Evolutionary conservation across 2,888 invertebrate species (phyloP).

Genomic region (Hypsopygia costalis): DNA sequence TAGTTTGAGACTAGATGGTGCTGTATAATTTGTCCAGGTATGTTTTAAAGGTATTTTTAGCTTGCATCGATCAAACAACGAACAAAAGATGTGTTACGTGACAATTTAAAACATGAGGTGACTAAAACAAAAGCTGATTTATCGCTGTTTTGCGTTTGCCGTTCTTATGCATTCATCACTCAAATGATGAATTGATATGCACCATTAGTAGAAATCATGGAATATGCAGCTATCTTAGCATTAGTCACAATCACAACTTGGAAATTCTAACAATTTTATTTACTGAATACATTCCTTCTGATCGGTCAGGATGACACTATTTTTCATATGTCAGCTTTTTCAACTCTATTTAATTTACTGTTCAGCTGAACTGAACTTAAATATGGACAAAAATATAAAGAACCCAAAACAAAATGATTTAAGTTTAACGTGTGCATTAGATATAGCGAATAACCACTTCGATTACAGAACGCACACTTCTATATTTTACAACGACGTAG

Average conservation of each 20-base stretch:
- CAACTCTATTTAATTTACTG: not conserved
- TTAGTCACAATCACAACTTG: too few species aligned
- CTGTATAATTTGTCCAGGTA: too few species aligned
- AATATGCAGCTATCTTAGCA: not conserved
- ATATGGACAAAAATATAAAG: slow-evolving; percentile 5
- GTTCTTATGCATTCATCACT: not conserved
- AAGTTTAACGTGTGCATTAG: slow-evolving; percentile 33
- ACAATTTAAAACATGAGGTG: not conserved
- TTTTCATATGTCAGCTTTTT: too few species aligned
- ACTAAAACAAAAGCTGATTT: slow-evolving; percentile 46
- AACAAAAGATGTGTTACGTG: too few species aligned
- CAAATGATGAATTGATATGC: not conserved
- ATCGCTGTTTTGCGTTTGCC: slow-evolving; percentile 19
- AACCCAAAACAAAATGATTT: slow-evolving; percentile 23
- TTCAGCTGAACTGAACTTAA: slow-evolving; percentile 15
- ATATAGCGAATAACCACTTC: slow-evolving; percentile 49
- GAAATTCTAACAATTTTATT: too few species aligned
- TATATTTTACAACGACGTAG: slow-evolving; percentile 40
- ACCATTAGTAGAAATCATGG: slow-evolving; percentile 3
- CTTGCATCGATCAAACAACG: slow-evolving; percentile 1
- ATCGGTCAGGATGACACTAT: too few species aligned
- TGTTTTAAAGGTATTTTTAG: too few species aligned
- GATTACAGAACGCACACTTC: slow-evolving; percentile 38
- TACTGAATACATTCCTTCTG: too few species aligned
- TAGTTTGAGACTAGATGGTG: too few species aligned